Conservation (phyloP, 2,113 vertebrate genomes). For the Rhabdomys dilectus region DNA sequence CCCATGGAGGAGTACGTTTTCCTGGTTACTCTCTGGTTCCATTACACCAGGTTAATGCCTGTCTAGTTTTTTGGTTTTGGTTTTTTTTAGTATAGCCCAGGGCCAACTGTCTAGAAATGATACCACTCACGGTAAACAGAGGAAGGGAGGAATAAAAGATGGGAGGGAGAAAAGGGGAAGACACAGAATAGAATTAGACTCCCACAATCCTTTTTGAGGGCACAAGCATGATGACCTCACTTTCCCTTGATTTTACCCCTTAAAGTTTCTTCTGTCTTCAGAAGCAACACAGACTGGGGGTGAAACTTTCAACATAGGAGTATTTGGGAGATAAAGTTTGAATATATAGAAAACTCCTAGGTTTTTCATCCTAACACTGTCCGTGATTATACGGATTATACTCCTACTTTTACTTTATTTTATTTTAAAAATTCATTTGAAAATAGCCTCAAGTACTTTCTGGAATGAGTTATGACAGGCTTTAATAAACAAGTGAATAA, state of each 20-base stretch:
- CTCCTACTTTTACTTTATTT: not conserved
- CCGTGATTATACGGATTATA: not conserved
- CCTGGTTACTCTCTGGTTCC: not conserved
- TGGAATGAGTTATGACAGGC: not conserved
- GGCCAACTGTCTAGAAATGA: not conserved
- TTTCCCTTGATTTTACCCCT: not conserved
- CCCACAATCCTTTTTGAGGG: not conserved
- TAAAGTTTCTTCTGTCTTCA: not conserved
- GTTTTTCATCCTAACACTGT: not conserved
- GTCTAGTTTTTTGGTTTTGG: not conserved
- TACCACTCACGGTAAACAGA: not conserved
- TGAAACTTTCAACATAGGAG: not conserved
- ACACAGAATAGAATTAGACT: too few relatives aligned
- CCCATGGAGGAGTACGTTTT: not conserved
- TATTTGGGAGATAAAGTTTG: not conserved
- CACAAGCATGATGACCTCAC: not conserved
- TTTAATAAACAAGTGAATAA: slow-evolving; percentile 36
- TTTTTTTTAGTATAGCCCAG: not conserved
- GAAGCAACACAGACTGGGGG: not conserved
- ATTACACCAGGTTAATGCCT: not conserved
- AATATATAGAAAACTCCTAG: not conserved
- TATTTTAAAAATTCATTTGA: not conserved
- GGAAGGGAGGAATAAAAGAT: too few relatives aligned
- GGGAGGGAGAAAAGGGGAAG: not conserved
- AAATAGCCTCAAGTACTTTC: not conserved